A percentile compares a stretch with the other conserved stretches of the same genome.
Conservation (phyloP, 2,113 vertebrate species). For the Aegypius monachus region DNA sequence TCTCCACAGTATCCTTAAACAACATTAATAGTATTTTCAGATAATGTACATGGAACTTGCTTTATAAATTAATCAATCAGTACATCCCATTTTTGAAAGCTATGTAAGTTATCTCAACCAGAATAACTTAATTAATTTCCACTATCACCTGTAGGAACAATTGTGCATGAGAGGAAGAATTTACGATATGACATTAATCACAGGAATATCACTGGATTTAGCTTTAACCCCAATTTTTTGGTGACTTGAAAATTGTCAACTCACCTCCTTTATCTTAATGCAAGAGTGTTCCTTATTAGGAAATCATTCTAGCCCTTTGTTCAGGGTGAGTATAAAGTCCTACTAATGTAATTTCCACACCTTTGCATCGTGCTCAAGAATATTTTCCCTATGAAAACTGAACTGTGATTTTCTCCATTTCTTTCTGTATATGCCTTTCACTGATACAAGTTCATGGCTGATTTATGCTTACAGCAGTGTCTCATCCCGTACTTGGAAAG, state of each 20-base stretch:
- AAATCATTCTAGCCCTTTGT: constrained; percentile 12
- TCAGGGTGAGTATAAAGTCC: neutral
- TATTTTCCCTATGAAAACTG: neutral
- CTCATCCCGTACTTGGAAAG: neutral
- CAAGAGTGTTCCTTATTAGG: neutral
- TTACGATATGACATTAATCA: neutral
- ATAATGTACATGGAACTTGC: neutral
- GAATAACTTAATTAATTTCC: neutral
- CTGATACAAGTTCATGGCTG: neutral
- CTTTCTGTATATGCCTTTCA: neutral
- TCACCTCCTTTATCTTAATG: neutral
- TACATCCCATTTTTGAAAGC: neutral
- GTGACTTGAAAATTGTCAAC: neutral
- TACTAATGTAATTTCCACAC: neutral
- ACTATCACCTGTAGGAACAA: neutral
- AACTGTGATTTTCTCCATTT: neutral
- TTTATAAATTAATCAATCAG: neutral
- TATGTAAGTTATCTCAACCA: neutral
- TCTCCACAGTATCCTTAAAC: neutral
- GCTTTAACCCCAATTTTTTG: neutral
- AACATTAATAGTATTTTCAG: neutral
- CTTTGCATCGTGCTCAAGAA: neutral
- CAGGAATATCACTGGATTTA: neutral
- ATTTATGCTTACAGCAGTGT: neutral
- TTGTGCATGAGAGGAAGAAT: neutral